Percentiles rank a stretch among this genome's conserved stretches.
phyloP scores from a whole-genome alignment of 2,113 vertebrate genomes.

The Ibidorhyncha struthersii region DNA sequence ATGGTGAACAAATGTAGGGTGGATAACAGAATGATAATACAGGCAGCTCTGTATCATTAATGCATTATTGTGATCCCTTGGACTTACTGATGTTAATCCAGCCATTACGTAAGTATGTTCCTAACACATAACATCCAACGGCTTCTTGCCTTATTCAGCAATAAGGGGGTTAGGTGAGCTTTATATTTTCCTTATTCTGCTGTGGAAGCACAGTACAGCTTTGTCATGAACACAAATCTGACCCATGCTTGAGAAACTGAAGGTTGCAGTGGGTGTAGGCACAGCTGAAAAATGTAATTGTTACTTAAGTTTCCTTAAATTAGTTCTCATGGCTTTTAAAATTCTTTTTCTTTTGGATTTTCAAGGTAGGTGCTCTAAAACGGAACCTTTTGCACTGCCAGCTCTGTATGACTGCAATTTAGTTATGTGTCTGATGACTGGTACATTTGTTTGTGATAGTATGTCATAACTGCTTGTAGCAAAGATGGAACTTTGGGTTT shows the following conservation, averaged over 20 bases:
- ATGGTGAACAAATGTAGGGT: neutral
- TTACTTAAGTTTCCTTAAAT: neutral
- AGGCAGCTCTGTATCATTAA: neutral
- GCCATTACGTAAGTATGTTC: neutral
- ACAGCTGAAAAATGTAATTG: neutral
- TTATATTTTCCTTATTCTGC: neutral
- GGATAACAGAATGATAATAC: neutral
- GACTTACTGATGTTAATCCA: neutral
- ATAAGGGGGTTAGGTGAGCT: neutral
- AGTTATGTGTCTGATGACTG: constrained; percentile 47
- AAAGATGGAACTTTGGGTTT: neutral
- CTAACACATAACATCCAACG: too few relatives aligned
- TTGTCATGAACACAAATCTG: neutral
- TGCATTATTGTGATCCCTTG: neutral
- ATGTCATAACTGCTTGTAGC: constrained; percentile 36
- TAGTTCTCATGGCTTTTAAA: neutral
- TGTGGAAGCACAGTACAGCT: neutral
- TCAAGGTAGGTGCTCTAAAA: neutral
- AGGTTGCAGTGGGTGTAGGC: neutral
- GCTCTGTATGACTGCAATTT: neutral
- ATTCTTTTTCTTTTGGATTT: neutral
- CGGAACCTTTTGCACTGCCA: neutral
- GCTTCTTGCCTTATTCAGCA: neutral
- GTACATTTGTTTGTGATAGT: neutral
- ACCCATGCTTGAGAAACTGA: neutral